Evolutionary conservation across 2,888 invertebrate genomes (phyloP).

Genomic region (Laspeyria flexula): DNA sequence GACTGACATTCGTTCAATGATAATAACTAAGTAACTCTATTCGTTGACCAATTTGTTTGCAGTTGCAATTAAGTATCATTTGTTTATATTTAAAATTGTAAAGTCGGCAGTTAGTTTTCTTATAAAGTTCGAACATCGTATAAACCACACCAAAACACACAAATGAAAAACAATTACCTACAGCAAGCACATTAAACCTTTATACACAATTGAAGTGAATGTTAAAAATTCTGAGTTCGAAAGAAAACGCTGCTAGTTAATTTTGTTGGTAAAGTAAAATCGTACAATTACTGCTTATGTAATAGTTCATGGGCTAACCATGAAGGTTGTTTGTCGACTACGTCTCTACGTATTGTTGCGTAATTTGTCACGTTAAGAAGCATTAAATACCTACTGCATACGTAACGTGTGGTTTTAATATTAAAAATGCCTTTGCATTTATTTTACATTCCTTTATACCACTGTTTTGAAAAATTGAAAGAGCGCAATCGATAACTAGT

Average conservation of each 20-base stretch:
- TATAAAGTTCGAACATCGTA: not conserved
- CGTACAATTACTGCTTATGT: conserved; percentile 46
- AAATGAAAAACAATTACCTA: not conserved
- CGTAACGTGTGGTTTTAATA: conserved; percentile 19
- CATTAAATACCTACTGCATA: conserved; percentile 32
- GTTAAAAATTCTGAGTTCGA: conserved; percentile 12
- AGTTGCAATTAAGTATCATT: not conserved
- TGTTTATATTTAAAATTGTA: not conserved
- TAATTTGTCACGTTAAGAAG: conserved; percentile 48
- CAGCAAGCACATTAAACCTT: not conserved
- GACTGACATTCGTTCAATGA: too few species aligned
- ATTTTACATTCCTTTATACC: too few species aligned
- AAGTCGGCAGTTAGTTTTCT: not conserved
- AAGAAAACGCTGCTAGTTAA: conserved; percentile 29
- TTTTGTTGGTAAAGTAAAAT: conserved; percentile 31
- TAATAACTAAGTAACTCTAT: not conserved
- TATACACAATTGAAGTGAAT: conserved; percentile 2
- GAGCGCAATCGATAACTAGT: too few species aligned
- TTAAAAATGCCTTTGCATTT: not conserved
- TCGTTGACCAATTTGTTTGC: not conserved
- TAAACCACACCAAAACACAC: not conserved
- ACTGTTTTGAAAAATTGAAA: too few species aligned
- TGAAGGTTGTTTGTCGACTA: conserved; percentile 47
- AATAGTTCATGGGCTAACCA: conserved; percentile 51
- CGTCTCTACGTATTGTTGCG: conserved; percentile 41